A percentile compares a stretch with the other conserved stretches of the same genome.
Conservation (phyloP, 2,888 invertebrate genomes). For the Alcis repandata region DNA sequence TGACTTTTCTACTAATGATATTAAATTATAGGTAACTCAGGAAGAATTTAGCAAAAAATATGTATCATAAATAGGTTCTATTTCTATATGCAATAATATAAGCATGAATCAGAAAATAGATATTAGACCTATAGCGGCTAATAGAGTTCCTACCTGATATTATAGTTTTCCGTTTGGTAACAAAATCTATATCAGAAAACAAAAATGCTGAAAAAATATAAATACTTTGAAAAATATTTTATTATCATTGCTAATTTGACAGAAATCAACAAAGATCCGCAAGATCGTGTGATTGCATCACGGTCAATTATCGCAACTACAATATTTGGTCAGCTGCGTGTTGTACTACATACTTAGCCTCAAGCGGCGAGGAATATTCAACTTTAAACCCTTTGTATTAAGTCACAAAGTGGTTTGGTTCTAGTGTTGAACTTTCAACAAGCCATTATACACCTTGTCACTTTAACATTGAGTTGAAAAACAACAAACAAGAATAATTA, state of each 20-base stretch:
- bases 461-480: conserved; percentile 55
- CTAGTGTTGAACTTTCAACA: conserved; percentile 37
- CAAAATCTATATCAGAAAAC: background rate
- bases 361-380: conserved; percentile 39
- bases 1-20: too few species aligned
- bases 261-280: conserved; percentile 52
- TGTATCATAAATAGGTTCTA: too few species aligned
- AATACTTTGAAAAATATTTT: background rate
- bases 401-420: conserved; percentile 46
- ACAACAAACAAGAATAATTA: conserved; percentile 39
- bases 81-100: too few species aligned
- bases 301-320: conserved; percentile 84
- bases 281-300: conserved; percentile 84
- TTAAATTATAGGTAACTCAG: too few species aligned
- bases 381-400: conserved; percentile 39
- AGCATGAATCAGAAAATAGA: too few species aligned
- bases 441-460: conserved; percentile 60
- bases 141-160: too few species aligned
- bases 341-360: conserved; percentile 61
- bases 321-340: conserved; percentile 86
- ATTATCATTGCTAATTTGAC: conserved; percentile 12
- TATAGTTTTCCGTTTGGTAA: too few species aligned
- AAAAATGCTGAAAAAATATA: background rate
- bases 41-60: too few species aligned
- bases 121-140: too few species aligned